A percentile compares a stretch with the other conserved stretches of the same genome.
Conservation (phyloP, 1,140 invertebrate genomes). For the Heliothis subflexa region DNA sequence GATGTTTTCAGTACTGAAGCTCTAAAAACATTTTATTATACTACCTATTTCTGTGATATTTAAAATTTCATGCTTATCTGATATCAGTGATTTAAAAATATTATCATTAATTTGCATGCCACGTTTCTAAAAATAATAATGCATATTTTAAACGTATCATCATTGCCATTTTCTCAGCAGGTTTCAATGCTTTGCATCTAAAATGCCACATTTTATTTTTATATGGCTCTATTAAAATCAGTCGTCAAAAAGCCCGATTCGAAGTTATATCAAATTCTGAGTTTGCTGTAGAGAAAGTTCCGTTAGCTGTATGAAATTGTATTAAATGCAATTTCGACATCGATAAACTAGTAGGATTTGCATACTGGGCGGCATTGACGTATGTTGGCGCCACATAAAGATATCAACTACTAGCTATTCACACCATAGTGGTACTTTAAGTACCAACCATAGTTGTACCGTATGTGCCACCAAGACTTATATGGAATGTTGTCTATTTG, state of each 20-base stretch:
- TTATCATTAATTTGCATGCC: conserved; percentile 12
- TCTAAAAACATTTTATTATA: no score
- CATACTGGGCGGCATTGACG: conserved; percentile 63
- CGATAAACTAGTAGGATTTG: conserved; percentile 62
- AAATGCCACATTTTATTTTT: not conserved
- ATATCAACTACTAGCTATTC: not conserved
- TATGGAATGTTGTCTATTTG: conserved; percentile 56
- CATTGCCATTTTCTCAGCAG: conserved; percentile 24
- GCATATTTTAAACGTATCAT: conserved; percentile 3
- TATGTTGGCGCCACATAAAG: conserved; percentile 49
- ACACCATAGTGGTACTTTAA: conserved; percentile 27
- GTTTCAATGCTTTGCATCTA: conserved; percentile 21
- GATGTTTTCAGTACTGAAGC: no score
- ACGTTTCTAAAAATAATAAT: not conserved
- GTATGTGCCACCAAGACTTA: conserved; percentile 3
- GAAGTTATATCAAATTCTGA: not conserved
- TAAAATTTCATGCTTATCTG: no score
- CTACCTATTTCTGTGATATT: no score
- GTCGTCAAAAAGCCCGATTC: not conserved
- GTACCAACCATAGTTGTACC: conserved; percentile 5
- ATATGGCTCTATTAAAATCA: not conserved
- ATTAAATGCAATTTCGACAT: conserved; percentile 52
- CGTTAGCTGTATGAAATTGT: conserved; percentile 40
- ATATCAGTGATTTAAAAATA: not conserved
- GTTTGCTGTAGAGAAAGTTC: conserved; percentile 52